Evolutionary conservation across 2,113 vertebrate species (phyloP).

Genomic region (Lepus timidus): DNA sequence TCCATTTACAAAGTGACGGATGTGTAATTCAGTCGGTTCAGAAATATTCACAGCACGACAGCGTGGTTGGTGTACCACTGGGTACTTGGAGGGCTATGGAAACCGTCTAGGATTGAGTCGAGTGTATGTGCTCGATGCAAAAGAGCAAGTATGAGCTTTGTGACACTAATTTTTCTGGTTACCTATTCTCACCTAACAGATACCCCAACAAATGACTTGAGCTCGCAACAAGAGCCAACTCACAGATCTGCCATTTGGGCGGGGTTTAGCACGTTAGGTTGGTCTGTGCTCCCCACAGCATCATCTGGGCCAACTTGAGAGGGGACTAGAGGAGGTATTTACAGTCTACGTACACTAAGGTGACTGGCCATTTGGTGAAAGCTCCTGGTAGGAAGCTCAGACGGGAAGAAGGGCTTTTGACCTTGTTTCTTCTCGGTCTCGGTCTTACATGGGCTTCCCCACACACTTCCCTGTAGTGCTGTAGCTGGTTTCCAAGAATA

Average conservation of each 20-base stretch:
- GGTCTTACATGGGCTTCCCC: not conserved
- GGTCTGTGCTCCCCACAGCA: not conserved
- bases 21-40: conserved; percentile 65
- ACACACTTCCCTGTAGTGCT: not conserved
- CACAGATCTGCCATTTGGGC: not conserved
- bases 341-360: not conserved
- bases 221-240: not conserved
- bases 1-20: conserved; percentile 46
- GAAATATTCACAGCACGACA: conserved; percentile 65
- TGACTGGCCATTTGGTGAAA: not conserved
- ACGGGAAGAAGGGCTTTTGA: not conserved
- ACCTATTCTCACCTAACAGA: not conserved
- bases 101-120: not conserved
- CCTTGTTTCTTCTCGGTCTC: not conserved
- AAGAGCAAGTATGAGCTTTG: not conserved
- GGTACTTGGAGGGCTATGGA: not conserved
- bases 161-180: not conserved
- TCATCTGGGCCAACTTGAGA: not conserved
- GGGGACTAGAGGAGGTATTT: not conserved
- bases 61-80: not conserved
- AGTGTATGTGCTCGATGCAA: not conserved
- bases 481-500: not conserved
- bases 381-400: not conserved
- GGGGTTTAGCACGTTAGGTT: not conserved
- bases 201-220: not conserved